Percentiles rank a stretch among this genome's conserved stretches.
phyloP scores from a whole-genome alignment of 2,797 vertebrate species.

The Picus viridis region DNA sequence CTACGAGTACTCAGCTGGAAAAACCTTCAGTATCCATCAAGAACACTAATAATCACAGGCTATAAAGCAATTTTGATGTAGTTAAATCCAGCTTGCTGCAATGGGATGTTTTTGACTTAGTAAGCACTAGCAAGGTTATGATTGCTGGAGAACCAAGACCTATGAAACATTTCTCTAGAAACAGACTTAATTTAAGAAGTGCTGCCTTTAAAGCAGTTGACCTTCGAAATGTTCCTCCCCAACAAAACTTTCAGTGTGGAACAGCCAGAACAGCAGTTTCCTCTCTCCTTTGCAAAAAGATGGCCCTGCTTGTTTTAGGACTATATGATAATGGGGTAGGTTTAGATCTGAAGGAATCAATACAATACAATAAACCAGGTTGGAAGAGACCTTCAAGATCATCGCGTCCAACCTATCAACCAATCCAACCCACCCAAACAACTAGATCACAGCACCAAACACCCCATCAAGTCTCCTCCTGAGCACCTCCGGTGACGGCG shows the following conservation, averaged over 20 bases:
- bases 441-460: no score
- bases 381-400: no score
- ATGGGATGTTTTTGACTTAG: neutral
- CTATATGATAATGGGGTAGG: neutral
- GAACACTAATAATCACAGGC: neutral
- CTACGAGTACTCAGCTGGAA: neutral
- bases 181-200: neutral
- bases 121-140: neutral
- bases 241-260: neutral
- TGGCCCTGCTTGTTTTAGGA: neutral
- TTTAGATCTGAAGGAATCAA: slow-evolving; percentile 17
- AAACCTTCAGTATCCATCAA: neutral
- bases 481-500: no score
- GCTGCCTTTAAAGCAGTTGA: neutral
- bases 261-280: neutral
- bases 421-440: no score
- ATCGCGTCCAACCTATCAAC: no score
- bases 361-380: no score
- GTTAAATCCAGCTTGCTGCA: neutral
- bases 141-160: neutral
- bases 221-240: slow-evolving; percentile 3
- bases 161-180: neutral
- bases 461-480: no score
- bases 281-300: neutral
- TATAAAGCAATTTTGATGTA: neutral